These are phyloP conservation scores for Larimichthys polyactis DNA, from an alignment of 2,113 vertebrate genomes.

Conservation along the genomic window DNA sequence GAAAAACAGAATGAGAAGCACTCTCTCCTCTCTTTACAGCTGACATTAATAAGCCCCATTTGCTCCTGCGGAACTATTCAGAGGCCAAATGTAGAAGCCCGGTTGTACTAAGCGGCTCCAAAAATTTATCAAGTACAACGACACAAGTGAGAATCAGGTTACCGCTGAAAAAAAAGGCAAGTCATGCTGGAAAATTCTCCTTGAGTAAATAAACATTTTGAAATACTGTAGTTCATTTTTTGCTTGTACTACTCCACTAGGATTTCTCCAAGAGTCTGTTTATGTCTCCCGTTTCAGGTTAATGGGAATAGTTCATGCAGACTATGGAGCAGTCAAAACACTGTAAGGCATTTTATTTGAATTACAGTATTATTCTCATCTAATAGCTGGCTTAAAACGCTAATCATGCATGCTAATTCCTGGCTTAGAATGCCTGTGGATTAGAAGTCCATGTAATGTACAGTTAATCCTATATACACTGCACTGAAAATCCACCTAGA, in stretches of 20 bases:
- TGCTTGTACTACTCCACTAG: not conserved
- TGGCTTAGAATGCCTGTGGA: slow-evolving; percentile 69
- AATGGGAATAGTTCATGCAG: slow-evolving; percentile 28
- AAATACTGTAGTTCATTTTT: slow-evolving; percentile 34
- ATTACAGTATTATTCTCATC: slow-evolving; percentile 71
- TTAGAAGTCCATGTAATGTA: slow-evolving; percentile 77
- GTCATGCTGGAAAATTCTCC: slow-evolving; percentile 16
- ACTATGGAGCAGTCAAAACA: slow-evolving; percentile 53
- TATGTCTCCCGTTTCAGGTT: slow-evolving; percentile 38
- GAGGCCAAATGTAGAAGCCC: slow-evolving; percentile 31
- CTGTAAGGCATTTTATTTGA: slow-evolving; percentile 64
- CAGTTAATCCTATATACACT: slow-evolving; percentile 74
- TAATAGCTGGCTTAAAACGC: slow-evolving; percentile 73
- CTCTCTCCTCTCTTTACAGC: slow-evolving; percentile 33
- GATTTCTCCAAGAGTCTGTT: slow-evolving; percentile 35
- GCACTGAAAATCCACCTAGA: slow-evolving; percentile 57
- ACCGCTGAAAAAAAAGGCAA: slow-evolving; percentile 18
- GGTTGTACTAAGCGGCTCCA: slow-evolving; percentile 16
- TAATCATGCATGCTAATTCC: slow-evolving; percentile 77
- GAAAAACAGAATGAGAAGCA: slow-evolving; percentile 34
- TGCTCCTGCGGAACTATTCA: slow-evolving; percentile 44
- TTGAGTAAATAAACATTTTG: slow-evolving; percentile 38
- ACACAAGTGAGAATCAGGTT: slow-evolving; percentile 32
- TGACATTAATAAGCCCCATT: slow-evolving; percentile 62
- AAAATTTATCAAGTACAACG: slow-evolving; percentile 17